Conservation (phyloP, 1,140 invertebrate species). For the Pachypeltis micranthus region DNA sequence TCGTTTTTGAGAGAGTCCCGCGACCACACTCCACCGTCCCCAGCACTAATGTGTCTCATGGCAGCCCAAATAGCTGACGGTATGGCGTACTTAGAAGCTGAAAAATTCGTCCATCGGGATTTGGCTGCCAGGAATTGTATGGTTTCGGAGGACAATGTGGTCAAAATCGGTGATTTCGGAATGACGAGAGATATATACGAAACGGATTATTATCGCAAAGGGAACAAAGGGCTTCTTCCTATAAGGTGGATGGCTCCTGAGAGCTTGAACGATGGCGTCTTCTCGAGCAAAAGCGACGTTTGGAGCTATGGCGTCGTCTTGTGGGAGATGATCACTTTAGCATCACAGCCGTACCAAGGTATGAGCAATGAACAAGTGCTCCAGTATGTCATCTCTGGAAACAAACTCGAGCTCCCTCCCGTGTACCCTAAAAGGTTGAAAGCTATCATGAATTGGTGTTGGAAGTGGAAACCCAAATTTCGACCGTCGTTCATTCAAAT, state of each 20-base stretch:
- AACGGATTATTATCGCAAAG: slow-evolving; percentile 92
- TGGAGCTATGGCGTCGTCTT: slow-evolving; percentile 95
- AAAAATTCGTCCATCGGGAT: slow-evolving; percentile 94
- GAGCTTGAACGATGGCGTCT: slow-evolving; percentile 87
- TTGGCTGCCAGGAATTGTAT: slow-evolving; percentile 97
- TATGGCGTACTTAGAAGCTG: slow-evolving; percentile 89
- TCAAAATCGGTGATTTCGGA: slow-evolving; percentile 93
- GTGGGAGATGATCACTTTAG: slow-evolving; percentile 97
- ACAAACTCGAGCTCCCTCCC: slow-evolving; percentile 79
- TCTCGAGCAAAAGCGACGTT: slow-evolving; percentile 81
- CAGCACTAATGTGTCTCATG: slow-evolving; percentile 52
- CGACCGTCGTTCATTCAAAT: slow-evolving; percentile 80
- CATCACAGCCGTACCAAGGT: slow-evolving; percentile 90
- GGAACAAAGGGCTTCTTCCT: slow-evolving; percentile 69
- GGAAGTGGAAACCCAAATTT: slow-evolving; percentile 60
- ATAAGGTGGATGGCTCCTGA: slow-evolving; percentile 91
- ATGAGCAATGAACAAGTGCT: slow-evolving; percentile 62
- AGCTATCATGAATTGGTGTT: slow-evolving; percentile 76
- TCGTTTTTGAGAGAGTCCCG: slow-evolving; percentile 58
- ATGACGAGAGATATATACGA: slow-evolving; percentile 95
- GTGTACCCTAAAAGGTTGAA: slow-evolving; percentile 84
- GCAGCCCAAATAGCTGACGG: slow-evolving; percentile 96
- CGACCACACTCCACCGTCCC: slow-evolving; percentile 48
- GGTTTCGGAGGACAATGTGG: slow-evolving; percentile 77
- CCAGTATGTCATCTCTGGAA: slow-evolving; percentile 79